These are phyloP conservation scores for Morelia viridis DNA, from an alignment of 2,797 vertebrate species.

Conservation along the genomic window DNA sequence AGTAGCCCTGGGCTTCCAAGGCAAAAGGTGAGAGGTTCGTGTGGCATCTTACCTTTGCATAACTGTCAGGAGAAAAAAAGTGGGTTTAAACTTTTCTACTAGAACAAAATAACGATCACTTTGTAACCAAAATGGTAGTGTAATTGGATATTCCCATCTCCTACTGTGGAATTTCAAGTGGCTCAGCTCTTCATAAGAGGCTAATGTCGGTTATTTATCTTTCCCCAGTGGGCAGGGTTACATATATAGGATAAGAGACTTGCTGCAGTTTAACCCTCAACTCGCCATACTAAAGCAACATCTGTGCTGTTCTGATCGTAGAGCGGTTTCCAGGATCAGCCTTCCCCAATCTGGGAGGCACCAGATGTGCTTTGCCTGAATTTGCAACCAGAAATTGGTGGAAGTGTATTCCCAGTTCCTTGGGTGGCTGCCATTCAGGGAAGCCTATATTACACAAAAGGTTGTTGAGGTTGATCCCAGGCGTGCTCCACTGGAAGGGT, in stretches of 20 bases:
- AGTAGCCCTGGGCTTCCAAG: background rate
- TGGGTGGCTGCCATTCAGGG: background rate
- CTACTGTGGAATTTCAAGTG: constrained; percentile 54
- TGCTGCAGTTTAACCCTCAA: constrained; percentile 57
- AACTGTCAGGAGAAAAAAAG: constrained; percentile 32
- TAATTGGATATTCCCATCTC: constrained; percentile 63
- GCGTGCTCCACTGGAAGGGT: background rate
- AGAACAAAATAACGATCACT: constrained; percentile 55
- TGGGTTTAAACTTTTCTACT: constrained; percentile 46
- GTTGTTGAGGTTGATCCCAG: background rate
- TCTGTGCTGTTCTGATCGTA: constrained; percentile 37
- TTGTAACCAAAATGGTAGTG: constrained; percentile 53
- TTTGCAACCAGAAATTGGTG: background rate
- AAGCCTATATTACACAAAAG: background rate
- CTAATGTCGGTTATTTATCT: constrained; percentile 67
- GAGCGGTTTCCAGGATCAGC: background rate
- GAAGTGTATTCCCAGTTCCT: background rate
- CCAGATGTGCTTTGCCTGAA: background rate
- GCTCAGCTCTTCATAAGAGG: constrained; percentile 69
- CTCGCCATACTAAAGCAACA: background rate
- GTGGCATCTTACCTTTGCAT: background rate
- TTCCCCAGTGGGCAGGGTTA: constrained; percentile 53
- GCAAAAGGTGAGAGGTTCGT: background rate
- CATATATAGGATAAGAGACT: constrained; percentile 63
- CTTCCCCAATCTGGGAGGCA: background rate